These are phyloP conservation scores for Blastobasis adustella DNA, from an alignment of 2,888 invertebrate genomes.

Conservation along the genomic window DNA sequence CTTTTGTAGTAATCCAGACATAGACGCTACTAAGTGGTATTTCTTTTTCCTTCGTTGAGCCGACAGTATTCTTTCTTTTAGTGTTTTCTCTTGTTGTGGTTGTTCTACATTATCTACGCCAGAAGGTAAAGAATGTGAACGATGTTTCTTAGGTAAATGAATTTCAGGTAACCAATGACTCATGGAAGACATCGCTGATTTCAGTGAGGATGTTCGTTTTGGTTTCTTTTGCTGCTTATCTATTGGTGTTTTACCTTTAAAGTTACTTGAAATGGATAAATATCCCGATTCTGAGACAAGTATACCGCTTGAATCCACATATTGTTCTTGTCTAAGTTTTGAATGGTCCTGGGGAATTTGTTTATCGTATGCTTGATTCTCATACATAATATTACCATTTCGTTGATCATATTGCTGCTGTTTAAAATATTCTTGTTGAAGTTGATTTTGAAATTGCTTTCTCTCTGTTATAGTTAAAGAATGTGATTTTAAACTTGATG, in stretches of 20 bases:
- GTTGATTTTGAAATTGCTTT: constrained; percentile 70
- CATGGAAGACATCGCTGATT: constrained; percentile 87
- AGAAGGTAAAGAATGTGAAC: constrained; percentile 88
- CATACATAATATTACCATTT: constrained; percentile 58
- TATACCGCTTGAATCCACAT: constrained; percentile 64
- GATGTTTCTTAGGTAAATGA: constrained; percentile 83
- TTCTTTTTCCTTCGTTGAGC: constrained; percentile 82
- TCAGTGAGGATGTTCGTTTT: constrained; percentile 82
- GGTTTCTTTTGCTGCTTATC: constrained; percentile 79
- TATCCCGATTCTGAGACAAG: constrained; percentile 87
- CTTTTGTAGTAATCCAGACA: constrained; percentile 90
- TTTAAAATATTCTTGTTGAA: constrained; percentile 70
- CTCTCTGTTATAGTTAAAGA: constrained; percentile 73
- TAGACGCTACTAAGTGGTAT: constrained; percentile 86
- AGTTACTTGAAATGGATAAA: constrained; percentile 82
- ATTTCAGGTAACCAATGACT: constrained; percentile 88
- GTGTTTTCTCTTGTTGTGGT: constrained; percentile 61
- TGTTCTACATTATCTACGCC: constrained; percentile 76
- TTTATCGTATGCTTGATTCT: constrained; percentile 49
- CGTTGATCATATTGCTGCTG: constrained; percentile 72
- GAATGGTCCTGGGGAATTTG: constrained; percentile 39
- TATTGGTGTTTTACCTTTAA: constrained; percentile 62
- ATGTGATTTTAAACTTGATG: constrained; percentile 73
- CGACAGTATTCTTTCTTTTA: constrained; percentile 63
- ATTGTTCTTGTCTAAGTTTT: constrained; percentile 58